Base-by-base conservation (phyloP, 2,113 vertebrate genomes). In the Limnothrissa miodon region DNA sequence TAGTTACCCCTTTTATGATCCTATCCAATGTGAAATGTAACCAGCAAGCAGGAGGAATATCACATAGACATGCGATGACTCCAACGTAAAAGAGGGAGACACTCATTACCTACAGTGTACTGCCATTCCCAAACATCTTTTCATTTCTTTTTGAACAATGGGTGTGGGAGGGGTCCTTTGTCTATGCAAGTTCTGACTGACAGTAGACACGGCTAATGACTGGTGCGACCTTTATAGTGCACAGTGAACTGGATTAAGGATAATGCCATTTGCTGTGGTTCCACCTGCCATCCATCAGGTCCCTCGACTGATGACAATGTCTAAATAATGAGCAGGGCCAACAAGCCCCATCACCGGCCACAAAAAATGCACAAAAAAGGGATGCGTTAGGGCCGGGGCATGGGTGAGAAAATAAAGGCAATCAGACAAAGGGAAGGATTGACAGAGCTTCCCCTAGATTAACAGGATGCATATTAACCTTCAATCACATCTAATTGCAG, bases 401-500 rank as follows among this genome's bases (percentile, higher is more conserved):
- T 78, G 17, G 11, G 23, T 25, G 48, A 15, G 66, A 51, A 33
- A 45, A 45, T 56, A 56, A 87, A 85, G 79, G 53, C 59, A 10
- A 59, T 82, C 74, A 13, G 45, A 82, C 0, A 80, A 5, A 19
- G 78, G 33, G 81, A 85, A 84, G 17, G 66, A 91, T 84, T 84
- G 86, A 83, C 83, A 89, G 81, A 33, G 29, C 25, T 74, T 36
- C 29, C 46, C 11, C 66, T 87, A 91, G 93, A 94, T 95, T 94
- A 94, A 93, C 92, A 90, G 36, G 66, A 74, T 36, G 85, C 89
- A 89, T 85, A 91, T 93, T 92, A 91, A 93, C 90, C 88, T 93
- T 88, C 89, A 92, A 90, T 88, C 91, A 83, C 0, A 91, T 88
- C 87, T 92, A 93, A 94, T 92, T 94, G 93, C 89, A 92, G 93